A percentile compares a stretch with the other conserved stretches of the same genome.
Conservation (phyloP, 2,888 invertebrate species). For the Peribatodes rhomboidaria region DNA sequence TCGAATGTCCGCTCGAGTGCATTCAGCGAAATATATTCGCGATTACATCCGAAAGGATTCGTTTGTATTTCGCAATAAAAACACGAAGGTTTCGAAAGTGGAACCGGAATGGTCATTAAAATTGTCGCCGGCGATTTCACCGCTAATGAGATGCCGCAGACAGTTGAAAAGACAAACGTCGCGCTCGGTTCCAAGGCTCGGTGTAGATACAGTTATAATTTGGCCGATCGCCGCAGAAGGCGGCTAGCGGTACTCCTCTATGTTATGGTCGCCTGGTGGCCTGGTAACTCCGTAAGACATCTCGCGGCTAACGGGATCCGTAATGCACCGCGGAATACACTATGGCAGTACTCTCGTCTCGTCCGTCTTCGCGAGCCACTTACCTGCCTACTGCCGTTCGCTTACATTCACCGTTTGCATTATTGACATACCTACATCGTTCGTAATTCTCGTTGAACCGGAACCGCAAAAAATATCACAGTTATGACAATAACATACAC, state of each 20-base stretch:
- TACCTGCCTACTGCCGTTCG: constrained; percentile 42
- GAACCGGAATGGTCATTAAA: constrained; percentile 60
- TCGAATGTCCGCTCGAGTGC: constrained; percentile 35
- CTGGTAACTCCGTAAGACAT: constrained; percentile 61
- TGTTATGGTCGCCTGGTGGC: constrained; percentile 62
- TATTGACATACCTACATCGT: constrained; percentile 30
- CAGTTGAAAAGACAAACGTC: constrained; percentile 57
- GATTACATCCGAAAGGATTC: constrained; percentile 38
- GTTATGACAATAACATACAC: constrained; percentile 18
- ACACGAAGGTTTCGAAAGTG: constrained; percentile 59
- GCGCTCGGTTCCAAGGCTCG: constrained; percentile 47
- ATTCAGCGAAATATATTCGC: constrained; percentile 26
- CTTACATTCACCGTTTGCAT: constrained; percentile 38
- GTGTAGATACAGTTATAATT: constrained; percentile 78
- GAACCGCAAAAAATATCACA: constrained; percentile 20
- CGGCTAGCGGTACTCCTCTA: constrained; percentile 71
- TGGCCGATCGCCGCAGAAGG: constrained; percentile 70
- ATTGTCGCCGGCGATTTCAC: constrained; percentile 65
- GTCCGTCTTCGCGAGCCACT: constrained; percentile 42
- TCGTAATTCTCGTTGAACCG: constrained; percentile 19
- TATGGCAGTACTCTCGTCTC: constrained; percentile 50
- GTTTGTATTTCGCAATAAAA: constrained; percentile 44
- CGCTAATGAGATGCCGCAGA: constrained; percentile 64
- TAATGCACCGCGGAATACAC: constrained; percentile 58
- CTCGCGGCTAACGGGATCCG: constrained; percentile 64